These are phyloP conservation scores for Phaonia tiefii DNA, from an alignment of 2,888 invertebrate genomes.

Conservation along the genomic window DNA sequence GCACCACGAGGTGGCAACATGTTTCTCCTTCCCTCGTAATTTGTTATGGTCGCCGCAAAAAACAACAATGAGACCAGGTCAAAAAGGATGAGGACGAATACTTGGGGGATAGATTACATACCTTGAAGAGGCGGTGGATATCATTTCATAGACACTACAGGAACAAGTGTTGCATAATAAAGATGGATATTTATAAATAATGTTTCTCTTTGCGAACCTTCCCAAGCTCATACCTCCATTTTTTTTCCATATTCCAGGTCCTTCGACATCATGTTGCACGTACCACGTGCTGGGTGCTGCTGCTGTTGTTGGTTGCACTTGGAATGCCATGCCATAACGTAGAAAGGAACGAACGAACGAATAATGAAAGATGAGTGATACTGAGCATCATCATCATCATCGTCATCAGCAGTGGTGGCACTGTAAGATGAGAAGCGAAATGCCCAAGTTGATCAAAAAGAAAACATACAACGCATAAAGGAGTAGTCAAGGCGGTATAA, in stretches of 20 bases:
- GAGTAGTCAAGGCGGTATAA: background rate
- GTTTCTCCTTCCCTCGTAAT: too few species aligned
- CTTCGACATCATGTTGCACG: background rate
- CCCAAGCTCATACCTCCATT: constrained; percentile 29
- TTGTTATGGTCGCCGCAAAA: background rate
- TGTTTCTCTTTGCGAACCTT: constrained; percentile 31
- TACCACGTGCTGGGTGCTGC: background rate
- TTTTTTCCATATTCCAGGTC: constrained; percentile 19
- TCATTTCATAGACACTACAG: constrained; percentile 44
- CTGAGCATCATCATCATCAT: background rate
- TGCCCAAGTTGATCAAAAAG: too few species aligned
- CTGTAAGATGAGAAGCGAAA: background rate
- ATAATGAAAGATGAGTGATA: constrained; percentile 9
- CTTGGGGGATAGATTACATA: constrained; percentile 20
- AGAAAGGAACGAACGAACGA: background rate
- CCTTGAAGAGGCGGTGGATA: constrained; percentile 24
- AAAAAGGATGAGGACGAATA: constrained; percentile 4
- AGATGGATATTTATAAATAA: constrained; percentile 55
- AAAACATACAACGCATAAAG: background rate
- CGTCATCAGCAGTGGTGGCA: background rate
- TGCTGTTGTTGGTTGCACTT: background rate
- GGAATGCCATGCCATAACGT: background rate
- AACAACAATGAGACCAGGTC: background rate
- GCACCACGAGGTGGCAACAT: constrained; percentile 21
- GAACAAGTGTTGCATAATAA: constrained; percentile 62